These are phyloP conservation scores for Trissolcus basalis DNA, from an alignment of 1,140 invertebrate genomes.

Conservation along the genomic window DNA sequence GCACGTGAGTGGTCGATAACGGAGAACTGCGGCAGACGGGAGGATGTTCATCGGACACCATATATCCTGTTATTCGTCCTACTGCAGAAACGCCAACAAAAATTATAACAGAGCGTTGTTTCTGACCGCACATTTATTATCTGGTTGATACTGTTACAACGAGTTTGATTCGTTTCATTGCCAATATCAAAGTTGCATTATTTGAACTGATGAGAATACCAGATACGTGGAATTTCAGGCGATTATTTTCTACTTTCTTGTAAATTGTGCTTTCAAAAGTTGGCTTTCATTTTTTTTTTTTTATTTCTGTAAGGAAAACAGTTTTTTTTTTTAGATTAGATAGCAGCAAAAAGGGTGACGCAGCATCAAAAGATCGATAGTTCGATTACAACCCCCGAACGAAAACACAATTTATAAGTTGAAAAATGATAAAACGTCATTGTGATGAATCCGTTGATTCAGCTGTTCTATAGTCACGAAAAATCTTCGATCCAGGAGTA, in stretches of 20 bases:
- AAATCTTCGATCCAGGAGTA: slow-evolving; percentile 24
- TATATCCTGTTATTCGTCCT: slow-evolving; percentile 77
- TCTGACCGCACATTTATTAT: slow-evolving; percentile 34
- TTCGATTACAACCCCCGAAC: slow-evolving; percentile 10
- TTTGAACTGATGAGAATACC: too few relatives aligned
- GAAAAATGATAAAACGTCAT: slow-evolving; percentile 22
- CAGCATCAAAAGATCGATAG: slow-evolving; percentile 40
- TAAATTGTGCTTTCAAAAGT: too few relatives aligned
- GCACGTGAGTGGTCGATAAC: slow-evolving; percentile 61
- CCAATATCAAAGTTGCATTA: too few relatives aligned
- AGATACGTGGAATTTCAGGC: neutral
- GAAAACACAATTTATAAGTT: slow-evolving; percentile 16
- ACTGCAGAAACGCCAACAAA: slow-evolving; percentile 65
- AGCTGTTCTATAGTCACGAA: slow-evolving; percentile 29
- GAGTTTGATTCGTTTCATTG: too few relatives aligned
- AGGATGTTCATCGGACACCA: slow-evolving; percentile 75
- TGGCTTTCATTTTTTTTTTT: too few relatives aligned
- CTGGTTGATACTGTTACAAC: slow-evolving; percentile 9
- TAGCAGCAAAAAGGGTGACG: slow-evolving; percentile 24
- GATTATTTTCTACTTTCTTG: neutral
- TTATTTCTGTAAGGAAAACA: too few relatives aligned
- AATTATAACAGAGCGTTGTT: slow-evolving; percentile 67
- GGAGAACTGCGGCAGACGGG: slow-evolving; percentile 63
- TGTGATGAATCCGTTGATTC: slow-evolving; percentile 40
- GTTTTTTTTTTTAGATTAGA: neutral